Percentiles rank a stretch among this genome's conserved stretches.
Evolutionary conservation across 2,113 vertebrate species (phyloP).

Genomic region (Corydoras sp.): DNA sequence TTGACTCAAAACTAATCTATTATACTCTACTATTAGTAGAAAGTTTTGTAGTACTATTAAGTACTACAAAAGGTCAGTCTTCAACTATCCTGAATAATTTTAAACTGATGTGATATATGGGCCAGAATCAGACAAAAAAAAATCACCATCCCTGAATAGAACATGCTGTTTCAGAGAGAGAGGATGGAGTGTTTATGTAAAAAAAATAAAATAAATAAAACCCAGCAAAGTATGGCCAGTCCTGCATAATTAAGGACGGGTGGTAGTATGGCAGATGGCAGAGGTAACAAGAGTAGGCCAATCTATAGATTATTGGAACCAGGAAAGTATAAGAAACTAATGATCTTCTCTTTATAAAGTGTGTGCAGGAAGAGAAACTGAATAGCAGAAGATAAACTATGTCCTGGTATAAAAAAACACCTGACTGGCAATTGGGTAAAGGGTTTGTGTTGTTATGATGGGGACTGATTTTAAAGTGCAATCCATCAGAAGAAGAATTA

Average conservation of each 20-base stretch:
- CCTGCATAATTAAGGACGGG: conserved; percentile 1
- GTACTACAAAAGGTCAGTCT: conserved; percentile 33
- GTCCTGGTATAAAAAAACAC: not conserved
- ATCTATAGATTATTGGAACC: conserved; percentile 6
- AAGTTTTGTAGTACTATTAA: conserved; percentile 16
- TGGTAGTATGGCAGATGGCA: conserved; percentile 5
- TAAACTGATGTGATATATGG: conserved; percentile 42
- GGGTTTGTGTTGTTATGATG: conserved; percentile 11
- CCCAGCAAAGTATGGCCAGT: not conserved
- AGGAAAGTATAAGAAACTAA: too few species aligned
- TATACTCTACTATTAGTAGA: conserved; percentile 32
- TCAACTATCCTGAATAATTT: conserved; percentile 37
- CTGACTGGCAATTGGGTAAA: conserved; percentile 15
- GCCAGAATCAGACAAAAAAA: conserved; percentile 10
- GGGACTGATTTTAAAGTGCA: conserved; percentile 62
- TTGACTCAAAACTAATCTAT: conserved; percentile 45
- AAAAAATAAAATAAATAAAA: too few species aligned
- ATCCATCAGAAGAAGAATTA: conserved; percentile 54
- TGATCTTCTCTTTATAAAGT: conserved; percentile 3
- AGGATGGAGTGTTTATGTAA: conserved; percentile 8
- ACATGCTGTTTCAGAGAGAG: conserved; percentile 18
- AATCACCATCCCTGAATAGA: conserved; percentile 38
- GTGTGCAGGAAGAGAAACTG: conserved; percentile 3
- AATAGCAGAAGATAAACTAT: not conserved
- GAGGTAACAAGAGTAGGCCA: not conserved